A percentile compares a stretch with the other conserved stretches of the same genome.
phyloP scores from a whole-genome alignment of 2,113 vertebrate species.

The Promerops cafer region DNA sequence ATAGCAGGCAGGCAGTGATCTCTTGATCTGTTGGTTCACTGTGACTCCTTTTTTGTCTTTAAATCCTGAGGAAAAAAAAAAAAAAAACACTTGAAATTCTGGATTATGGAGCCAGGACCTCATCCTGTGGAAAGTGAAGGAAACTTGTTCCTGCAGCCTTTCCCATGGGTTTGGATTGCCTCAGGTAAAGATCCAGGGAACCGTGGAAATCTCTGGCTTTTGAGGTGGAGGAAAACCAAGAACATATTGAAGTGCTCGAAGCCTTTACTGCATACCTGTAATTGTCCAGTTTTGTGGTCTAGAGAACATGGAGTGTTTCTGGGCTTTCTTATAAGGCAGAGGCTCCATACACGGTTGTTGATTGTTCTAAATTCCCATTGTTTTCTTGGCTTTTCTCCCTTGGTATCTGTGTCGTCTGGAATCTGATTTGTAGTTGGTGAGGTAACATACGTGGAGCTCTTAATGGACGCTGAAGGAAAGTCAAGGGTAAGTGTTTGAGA shows the following conservation, averaged over 20 bases:
- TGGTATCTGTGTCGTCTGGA: constrained; percentile 99
- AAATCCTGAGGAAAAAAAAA: background rate
- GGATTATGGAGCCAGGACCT: background rate
- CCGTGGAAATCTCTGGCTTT: constrained; percentile 39
- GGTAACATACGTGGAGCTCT: constrained; percentile 99
- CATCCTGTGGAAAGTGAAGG: accelerated
- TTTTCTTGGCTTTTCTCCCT: constrained; percentile 99
- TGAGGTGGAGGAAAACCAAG: constrained; percentile 67
- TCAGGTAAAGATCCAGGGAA: constrained; percentile 40
- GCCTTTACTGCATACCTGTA: constrained; percentile 95
- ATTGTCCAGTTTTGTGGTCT: constrained; percentile 82
- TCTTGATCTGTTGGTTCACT: background rate
- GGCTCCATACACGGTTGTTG: constrained; percentile 89
- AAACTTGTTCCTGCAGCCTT: constrained; percentile 12
- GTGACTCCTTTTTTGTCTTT: background rate
- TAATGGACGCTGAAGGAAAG: constrained; percentile 99
- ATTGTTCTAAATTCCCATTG: constrained; percentile 99
- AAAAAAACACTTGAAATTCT: background rate
- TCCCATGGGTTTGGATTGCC: constrained; percentile 64
- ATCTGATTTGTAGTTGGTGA: constrained; percentile 99
- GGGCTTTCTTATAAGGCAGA: constrained; percentile 91
- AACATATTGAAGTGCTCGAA: constrained; percentile 50
- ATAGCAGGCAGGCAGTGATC: background rate
- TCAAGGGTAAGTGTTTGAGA: constrained; percentile 99
- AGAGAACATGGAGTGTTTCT: constrained; percentile 86